phyloP scores from a whole-genome alignment of 2,113 vertebrate species.

The Colaptes auratus region DNA sequence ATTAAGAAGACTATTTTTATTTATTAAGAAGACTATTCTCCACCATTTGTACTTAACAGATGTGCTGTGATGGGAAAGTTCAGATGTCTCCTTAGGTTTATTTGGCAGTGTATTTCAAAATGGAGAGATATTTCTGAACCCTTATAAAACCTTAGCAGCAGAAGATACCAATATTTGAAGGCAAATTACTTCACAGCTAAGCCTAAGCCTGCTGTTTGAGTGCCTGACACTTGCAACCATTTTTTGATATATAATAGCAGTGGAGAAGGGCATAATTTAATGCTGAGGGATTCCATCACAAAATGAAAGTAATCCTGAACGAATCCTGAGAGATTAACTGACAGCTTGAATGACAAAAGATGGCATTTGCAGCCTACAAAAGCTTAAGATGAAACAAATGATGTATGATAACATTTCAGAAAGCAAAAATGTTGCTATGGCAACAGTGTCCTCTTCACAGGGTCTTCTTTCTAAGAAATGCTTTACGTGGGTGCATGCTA shows the following conservation, averaged over 20 bases:
- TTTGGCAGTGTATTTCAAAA: neutral
- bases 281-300: neutral
- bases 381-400: constrained; percentile 4
- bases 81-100: neutral
- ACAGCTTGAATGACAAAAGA: constrained; percentile 30
- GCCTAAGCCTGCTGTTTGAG: neutral
- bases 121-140: neutral
- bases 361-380: constrained; percentile 36
- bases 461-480: constrained; percentile 43
- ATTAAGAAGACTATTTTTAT: neutral
- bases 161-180: neutral
- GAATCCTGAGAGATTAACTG: constrained; percentile 23
- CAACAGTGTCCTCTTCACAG: neutral
- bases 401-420: constrained; percentile 14
- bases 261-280: neutral
- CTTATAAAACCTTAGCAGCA: neutral
- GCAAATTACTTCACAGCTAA: neutral
- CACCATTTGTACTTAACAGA: neutral
- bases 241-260: neutral
- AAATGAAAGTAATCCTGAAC: constrained; percentile 19
- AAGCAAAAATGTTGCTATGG: constrained; percentile 45
- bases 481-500: neutral
- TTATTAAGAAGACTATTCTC: neutral
- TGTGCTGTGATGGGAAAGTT: neutral
- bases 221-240: neutral